phyloP scores from a whole-genome alignment of 2,888 invertebrate species.

The Torymus auratus region DNA sequence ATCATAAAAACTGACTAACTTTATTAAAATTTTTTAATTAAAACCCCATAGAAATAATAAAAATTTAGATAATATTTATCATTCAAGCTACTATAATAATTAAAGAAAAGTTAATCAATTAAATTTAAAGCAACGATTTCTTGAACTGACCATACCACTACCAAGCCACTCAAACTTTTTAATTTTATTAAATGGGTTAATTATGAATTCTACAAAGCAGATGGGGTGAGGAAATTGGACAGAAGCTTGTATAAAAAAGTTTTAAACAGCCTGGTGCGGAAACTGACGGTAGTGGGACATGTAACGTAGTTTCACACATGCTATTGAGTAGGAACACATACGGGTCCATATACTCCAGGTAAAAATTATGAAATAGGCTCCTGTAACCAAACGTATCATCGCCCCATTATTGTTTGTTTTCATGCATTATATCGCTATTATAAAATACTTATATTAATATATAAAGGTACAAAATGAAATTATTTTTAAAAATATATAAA shows the following conservation, averaged over 20 bases:
- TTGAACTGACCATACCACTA: slow-evolving; percentile 65
- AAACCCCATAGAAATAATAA: too few species aligned
- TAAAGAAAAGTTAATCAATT: slow-evolving; percentile 7
- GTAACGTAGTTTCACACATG: slow-evolving; percentile 77
- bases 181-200: slow-evolving; percentile 51
- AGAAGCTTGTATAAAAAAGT: slow-evolving; percentile 69
- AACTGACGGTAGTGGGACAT: slow-evolving; percentile 77
- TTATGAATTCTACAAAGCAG: slow-evolving; percentile 62
- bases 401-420: slow-evolving; percentile 73
- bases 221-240: slow-evolving; percentile 58
- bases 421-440: slow-evolving; percentile 66
- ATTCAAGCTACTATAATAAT: neutral
- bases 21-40: too few species aligned
- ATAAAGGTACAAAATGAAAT: slow-evolving; percentile 21
- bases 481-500: slow-evolving; percentile 16
- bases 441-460: slow-evolving; percentile 38
- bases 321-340: slow-evolving; percentile 77
- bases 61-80: too few species aligned
- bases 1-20: too few species aligned
- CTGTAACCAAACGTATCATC: slow-evolving; percentile 76
- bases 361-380: slow-evolving; percentile 77
- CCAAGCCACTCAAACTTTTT: slow-evolving; percentile 53
- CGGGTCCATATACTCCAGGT: slow-evolving; percentile 77
- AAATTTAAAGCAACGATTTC: slow-evolving; percentile 53
- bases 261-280: slow-evolving; percentile 75